Evolutionary conservation across 64 coral and sea anemone species (phyloP), one percentile per base, ranked within the genome.

Genomic region (Pocillopora verrucosa): DNA sequence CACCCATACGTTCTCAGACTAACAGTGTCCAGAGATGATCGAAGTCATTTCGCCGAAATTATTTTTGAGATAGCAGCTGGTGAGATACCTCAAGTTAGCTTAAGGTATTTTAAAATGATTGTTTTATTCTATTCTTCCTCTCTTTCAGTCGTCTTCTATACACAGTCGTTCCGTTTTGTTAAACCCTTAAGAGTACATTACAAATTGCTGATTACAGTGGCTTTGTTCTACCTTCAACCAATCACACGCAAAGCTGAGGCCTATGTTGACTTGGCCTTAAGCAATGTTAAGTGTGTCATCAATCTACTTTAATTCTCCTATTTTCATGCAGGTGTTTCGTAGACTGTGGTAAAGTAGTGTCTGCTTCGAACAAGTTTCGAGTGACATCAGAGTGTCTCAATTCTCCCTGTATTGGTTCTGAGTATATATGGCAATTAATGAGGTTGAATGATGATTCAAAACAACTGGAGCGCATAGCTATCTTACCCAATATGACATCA

Each of bases 341-440:
- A 36, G 81, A 84, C 56, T 84, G 81, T 38, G 81, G 81, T 12
- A 3, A 16, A 5, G 13, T 72, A 56, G 63, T 84, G 22, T 84
- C 81, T 30, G 62, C 81, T 24, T 84, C 81, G 1, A 84, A 84
- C 63, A 84, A 84, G 37, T 24, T 84, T 22, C 81, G 81, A 20
- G 81, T 58, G 60, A 84, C 81, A 5, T 84, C 81, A 51, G 81
- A 84, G 56, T 84, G 81, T 25, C 37, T 13, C 36, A 84, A 70
- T 72, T 69, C 81, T 0, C 35, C 81, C n/a, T 84, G 81, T 12
- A 84, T 25, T 84, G 81, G 81, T 70, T 84, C 81, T 70, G 63
- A 70, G 68, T 84, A 84, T 11, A 41, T 15, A 56, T 84, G 81
- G 81, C 62, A 7, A n/a, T 38, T 84, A 14, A 72, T 17, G 16